phyloP scores from a whole-genome alignment of 2,888 invertebrate species.

The Philopedon plagiatum region DNA sequence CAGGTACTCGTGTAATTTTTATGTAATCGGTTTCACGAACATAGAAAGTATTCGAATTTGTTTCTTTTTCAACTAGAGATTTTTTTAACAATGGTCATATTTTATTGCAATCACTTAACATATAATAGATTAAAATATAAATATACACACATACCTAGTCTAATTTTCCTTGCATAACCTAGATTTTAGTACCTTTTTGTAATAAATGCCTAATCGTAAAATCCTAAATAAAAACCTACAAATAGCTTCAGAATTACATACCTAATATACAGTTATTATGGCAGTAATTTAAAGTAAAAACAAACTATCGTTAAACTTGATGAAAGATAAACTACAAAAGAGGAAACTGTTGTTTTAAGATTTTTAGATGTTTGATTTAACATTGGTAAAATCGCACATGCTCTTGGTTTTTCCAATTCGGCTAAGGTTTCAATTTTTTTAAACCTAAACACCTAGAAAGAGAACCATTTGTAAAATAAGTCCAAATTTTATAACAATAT shows the following conservation, averaged over 20 bases:
- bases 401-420: no score
- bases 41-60: constrained; percentile 42
- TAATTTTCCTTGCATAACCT: constrained; percentile 27
- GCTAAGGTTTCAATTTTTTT: no score
- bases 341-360: background rate
- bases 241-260: constrained; percentile 4
- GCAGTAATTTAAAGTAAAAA: constrained; percentile 40
- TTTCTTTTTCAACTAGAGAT: constrained; percentile 21
- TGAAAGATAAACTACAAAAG: constrained; percentile 22
- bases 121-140: constrained; percentile 27
- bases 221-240: constrained; percentile 14
- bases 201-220: constrained; percentile 33
- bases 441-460: no score
- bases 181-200: constrained; percentile 39
- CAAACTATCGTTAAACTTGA: constrained; percentile 6
- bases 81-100: constrained; percentile 32
- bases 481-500: no score
- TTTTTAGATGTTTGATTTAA: background rate
- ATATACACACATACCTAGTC: constrained; percentile 29
- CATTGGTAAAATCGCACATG: background rate
- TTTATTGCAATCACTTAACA: constrained; percentile 37
- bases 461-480: no score
- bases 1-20: background rate
- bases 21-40: constrained; percentile 26
- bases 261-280: constrained; percentile 24